A percentile compares a stretch with the other conserved stretches of the same genome.
Evolutionary conservation across 1,140 invertebrate genomes (phyloP).

Genomic region (Bicyclus anynana): DNA sequence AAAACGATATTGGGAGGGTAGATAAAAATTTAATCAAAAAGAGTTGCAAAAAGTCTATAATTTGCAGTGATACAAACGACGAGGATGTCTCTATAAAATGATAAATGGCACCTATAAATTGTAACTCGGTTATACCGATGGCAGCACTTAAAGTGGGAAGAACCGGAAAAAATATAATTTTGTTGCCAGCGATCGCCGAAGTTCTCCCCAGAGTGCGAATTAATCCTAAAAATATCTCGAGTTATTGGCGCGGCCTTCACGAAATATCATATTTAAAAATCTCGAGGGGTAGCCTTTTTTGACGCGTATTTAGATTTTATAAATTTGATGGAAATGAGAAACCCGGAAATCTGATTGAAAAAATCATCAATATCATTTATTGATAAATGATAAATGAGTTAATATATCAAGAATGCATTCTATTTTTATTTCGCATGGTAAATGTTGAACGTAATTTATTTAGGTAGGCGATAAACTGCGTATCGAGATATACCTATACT

Average conservation of each 20-base stretch:
- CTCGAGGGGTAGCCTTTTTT: slow-evolving; percentile 18
- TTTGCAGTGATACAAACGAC: slow-evolving; percentile 18
- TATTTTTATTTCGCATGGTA: no score
- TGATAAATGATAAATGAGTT: background rate
- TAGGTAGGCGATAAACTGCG: no score
- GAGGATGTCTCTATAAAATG: slow-evolving; percentile 53
- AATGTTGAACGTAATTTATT: no score
- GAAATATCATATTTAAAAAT: slow-evolving; percentile 29
- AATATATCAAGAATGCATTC: no score
- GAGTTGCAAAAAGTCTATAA: background rate
- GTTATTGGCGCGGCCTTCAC: slow-evolving; percentile 20
- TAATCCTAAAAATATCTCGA: slow-evolving; percentile 39
- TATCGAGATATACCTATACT: no score
- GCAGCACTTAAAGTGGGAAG: slow-evolving; percentile 35
- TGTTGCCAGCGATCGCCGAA: slow-evolving; percentile 45
- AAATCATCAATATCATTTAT: background rate
- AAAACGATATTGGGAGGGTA: background rate
- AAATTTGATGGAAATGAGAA: background rate
- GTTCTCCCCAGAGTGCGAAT: slow-evolving; percentile 34
- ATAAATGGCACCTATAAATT: slow-evolving; percentile 66
- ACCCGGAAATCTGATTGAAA: background rate
- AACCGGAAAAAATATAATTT: slow-evolving; percentile 67
- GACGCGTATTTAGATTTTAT: background rate
- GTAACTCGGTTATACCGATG: slow-evolving; percentile 61
- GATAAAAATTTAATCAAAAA: background rate